phyloP scores from a whole-genome alignment of 2,113 vertebrate genomes.

The Cinclus cinclus region DNA sequence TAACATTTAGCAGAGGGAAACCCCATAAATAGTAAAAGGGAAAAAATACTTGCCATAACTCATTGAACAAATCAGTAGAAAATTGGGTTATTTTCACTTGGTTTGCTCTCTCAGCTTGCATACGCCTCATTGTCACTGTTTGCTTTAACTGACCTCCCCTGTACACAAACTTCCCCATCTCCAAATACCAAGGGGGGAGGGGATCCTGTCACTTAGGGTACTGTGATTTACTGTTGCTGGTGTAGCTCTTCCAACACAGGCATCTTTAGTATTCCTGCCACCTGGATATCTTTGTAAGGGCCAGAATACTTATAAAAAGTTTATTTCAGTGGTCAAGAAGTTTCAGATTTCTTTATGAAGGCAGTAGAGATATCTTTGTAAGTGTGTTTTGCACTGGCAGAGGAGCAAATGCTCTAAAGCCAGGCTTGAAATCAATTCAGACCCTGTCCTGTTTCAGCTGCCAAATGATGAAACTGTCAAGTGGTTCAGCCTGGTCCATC shows the following conservation, averaged over 20 bases:
- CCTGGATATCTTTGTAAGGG: not conserved
- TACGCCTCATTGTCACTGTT: not conserved
- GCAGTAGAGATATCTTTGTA: not conserved
- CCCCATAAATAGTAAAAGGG: not conserved
- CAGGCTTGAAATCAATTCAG: not conserved
- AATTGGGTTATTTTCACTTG: slow-evolving; percentile 2
- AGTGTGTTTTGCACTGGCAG: not conserved
- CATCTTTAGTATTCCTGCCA: not conserved
- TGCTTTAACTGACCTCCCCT: not conserved
- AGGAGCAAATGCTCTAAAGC: not conserved
- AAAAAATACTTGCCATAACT: slow-evolving; percentile 25
- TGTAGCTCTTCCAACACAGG: not conserved
- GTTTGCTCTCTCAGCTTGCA: not conserved
- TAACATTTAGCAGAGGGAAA: slow-evolving; percentile 29
- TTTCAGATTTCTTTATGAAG: not conserved
- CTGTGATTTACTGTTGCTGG: not conserved
- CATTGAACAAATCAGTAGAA: slow-evolving; percentile 11
- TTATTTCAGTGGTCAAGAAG: not conserved
- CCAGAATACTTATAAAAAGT: not conserved
- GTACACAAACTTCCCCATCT: not conserved
- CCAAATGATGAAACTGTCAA: rapidly evolving
- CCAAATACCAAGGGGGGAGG: not conserved
- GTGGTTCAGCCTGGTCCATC: not conserved
- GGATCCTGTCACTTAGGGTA: not conserved
- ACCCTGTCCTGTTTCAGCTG: not conserved